These are phyloP conservation scores for Larimichthys polyactis DNA, from an alignment of 2,113 vertebrate genomes.

Conservation along the genomic window DNA sequence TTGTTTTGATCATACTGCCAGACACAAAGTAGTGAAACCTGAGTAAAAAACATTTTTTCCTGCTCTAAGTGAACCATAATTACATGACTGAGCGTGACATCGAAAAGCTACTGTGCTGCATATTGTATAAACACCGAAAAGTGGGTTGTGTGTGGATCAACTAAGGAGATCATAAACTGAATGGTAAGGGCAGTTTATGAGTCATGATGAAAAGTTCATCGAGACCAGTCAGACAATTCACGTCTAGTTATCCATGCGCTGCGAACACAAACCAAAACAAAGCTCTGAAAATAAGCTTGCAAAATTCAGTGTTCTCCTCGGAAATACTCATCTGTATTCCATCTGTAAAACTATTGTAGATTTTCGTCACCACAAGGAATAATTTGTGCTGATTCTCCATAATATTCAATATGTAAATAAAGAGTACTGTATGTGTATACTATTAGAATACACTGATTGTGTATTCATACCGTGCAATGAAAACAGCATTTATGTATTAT, in stretches of 20 bases:
- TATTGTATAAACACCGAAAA: conserved; percentile 21
- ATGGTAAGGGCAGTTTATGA: conserved; percentile 30
- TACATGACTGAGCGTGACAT: background rate
- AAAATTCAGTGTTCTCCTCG: conserved; percentile 6
- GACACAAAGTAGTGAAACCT: background rate
- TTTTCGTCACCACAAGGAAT: background rate
- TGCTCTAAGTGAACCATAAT: conserved; percentile 17
- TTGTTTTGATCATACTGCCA: conserved; percentile 10
- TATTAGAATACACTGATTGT: conserved; percentile 18
- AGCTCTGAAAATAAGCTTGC: background rate
- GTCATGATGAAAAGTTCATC: conserved; percentile 29
- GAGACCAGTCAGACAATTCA: conserved; percentile 3
- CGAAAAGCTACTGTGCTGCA: background rate
- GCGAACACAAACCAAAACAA: conserved; percentile 18
- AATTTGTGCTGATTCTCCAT: conserved; percentile 8
- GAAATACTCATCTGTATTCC: conserved; percentile 22
- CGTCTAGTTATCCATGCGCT: conserved; percentile 3
- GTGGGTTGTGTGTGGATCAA: conserved; percentile 6
- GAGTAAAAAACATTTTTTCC: background rate
- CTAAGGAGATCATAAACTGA: background rate
- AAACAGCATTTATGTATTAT: conserved; percentile 34
- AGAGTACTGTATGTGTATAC: background rate
- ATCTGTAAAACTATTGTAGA: background rate
- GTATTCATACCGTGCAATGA: conserved; percentile 35
- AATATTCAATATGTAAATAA: conserved; percentile 37